A percentile compares a stretch with the other conserved stretches of the same genome.
Evolutionary conservation across 2,888 invertebrate species (phyloP).

Genomic region (Druceiella hillmani): DNA sequence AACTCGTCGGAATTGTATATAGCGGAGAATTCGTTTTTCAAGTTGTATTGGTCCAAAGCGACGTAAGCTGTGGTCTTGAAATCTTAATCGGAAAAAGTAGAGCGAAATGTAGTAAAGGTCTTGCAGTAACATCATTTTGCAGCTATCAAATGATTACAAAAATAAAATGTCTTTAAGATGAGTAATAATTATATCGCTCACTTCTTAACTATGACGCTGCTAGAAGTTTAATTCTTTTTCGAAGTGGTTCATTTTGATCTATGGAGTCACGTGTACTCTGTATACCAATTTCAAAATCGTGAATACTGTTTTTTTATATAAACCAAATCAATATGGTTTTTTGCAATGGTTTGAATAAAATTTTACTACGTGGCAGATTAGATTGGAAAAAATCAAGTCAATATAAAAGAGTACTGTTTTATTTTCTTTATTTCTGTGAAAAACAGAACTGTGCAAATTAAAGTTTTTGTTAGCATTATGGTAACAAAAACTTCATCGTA

Average conservation of each 20-base stretch:
- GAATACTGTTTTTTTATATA: conserved; percentile 15
- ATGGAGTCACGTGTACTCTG: conserved; percentile 16
- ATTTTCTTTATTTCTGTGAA: too few relatives aligned
- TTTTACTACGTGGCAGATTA: conserved; percentile 16
- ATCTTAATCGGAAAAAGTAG: conserved; percentile 7
- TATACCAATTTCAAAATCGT: conserved; percentile 16
- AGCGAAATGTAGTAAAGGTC: background rate
- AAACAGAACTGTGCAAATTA: too few relatives aligned
- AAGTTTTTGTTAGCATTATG: too few relatives aligned
- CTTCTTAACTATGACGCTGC: conserved; percentile 8
- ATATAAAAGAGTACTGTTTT: conserved; percentile 14
- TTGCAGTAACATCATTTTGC: conserved; percentile 3
- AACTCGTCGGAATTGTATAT: too few relatives aligned
- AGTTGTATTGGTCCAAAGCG: conserved; percentile 1
- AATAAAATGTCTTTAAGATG: conserved; percentile 16
- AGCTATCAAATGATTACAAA: conserved; percentile 9
- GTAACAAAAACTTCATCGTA: too few relatives aligned
- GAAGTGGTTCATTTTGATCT: too few relatives aligned
- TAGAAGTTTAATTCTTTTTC: conserved; percentile 11
- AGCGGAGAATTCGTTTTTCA: conserved; percentile 6
- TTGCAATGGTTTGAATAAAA: conserved; percentile 17
- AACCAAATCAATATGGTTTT: conserved; percentile 13
- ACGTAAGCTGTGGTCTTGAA: conserved; percentile 3
- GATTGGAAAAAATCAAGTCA: conserved; percentile 18
- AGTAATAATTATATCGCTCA: conserved; percentile 13